Percentiles rank a stretch among this genome's conserved stretches.
Evolutionary conservation across 2,113 vertebrate genomes (phyloP).

Genomic region (Spea bombifrons): DNA sequence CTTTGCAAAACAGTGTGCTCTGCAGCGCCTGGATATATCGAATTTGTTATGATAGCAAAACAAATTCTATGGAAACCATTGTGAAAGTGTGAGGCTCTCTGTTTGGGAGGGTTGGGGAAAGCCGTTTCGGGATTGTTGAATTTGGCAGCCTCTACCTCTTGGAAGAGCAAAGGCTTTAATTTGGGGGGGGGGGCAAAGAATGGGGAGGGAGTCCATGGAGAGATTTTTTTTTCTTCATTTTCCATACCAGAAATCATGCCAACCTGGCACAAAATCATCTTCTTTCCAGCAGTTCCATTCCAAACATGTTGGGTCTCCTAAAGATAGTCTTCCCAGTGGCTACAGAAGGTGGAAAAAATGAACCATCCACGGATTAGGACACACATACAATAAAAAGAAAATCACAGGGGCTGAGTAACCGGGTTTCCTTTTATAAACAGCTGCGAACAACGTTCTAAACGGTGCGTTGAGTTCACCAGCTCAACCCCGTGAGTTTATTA

Average conservation of each 20-base stretch:
- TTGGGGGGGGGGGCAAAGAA: conserved; percentile 55
- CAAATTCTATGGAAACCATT: conserved; percentile 87
- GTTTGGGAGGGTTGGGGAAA: conserved; percentile 81
- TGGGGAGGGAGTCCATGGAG: conserved; percentile 58
- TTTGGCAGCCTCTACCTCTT: conserved; percentile 72
- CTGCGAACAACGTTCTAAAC: conserved; percentile 59
- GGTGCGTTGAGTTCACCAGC: conserved; percentile 16
- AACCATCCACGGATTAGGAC: conserved; percentile 63
- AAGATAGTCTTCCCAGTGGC: conserved; percentile 69
- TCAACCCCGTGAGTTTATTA: background rate
- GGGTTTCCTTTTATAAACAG: conserved; percentile 84
- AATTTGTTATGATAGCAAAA: conserved; percentile 87
- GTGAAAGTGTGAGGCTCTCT: conserved; percentile 73
- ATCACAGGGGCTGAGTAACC: conserved; percentile 54
- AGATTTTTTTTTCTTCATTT: conserved; percentile 61
- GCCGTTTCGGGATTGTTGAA: conserved; percentile 82
- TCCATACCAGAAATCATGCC: conserved; percentile 69
- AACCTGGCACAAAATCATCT: conserved; percentile 70
- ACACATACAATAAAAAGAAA: conserved; percentile 51
- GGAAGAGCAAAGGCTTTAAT: conserved; percentile 67
- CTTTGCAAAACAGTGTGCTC: conserved; percentile 57
- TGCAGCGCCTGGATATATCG: conserved; percentile 61
- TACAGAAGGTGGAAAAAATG: conserved; percentile 73
- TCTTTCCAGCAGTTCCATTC: conserved; percentile 74
- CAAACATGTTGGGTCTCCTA: conserved; percentile 71